These are phyloP conservation scores for Diachasma alloeum DNA, from an alignment of 1,140 invertebrate genomes.

Conservation along the genomic window DNA sequence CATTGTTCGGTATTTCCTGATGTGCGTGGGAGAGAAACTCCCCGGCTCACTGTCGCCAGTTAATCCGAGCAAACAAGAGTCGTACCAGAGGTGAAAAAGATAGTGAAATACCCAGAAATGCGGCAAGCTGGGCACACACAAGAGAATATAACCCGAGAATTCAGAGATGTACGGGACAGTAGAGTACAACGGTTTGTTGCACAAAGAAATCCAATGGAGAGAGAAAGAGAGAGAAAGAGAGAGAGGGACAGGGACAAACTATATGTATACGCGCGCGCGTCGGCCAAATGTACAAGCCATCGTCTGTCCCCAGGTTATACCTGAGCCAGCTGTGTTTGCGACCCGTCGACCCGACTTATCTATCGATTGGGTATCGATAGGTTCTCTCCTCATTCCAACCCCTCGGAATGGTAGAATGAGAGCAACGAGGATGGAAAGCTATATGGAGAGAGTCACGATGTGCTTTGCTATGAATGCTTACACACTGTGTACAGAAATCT, in stretches of 20 bases:
- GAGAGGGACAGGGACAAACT: background rate
- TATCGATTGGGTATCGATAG: slow-evolving; percentile 56
- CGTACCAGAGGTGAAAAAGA: slow-evolving; percentile 40
- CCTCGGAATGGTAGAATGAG: slow-evolving; percentile 18
- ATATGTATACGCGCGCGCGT: background rate
- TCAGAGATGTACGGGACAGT: background rate
- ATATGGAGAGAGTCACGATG: slow-evolving; percentile 17
- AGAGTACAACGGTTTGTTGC: background rate
- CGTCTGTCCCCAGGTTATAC: slow-evolving; percentile 33
- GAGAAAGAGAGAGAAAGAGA: background rate
- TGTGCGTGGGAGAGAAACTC: slow-evolving; percentile 13
- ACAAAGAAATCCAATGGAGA: background rate
- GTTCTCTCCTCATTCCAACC: slow-evolving; percentile 22
- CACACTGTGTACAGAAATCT: slow-evolving; percentile 40
- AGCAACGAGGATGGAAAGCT: slow-evolving; percentile 16
- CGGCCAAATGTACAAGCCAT: background rate
- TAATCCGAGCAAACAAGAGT: slow-evolving; percentile 54
- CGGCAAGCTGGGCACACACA: slow-evolving; percentile 59
- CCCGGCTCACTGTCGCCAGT: too few relatives aligned
- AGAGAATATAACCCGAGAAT: slow-evolving; percentile 38
- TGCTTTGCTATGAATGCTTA: slow-evolving; percentile 43
- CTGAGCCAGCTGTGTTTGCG: slow-evolving; percentile 62
- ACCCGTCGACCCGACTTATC: slow-evolving; percentile 53
- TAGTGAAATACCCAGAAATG: slow-evolving; percentile 51
- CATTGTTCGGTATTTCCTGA: background rate